Evolutionary conservation across 2,797 vertebrate genomes (phyloP).

Genomic region (Balearica regulorum): DNA sequence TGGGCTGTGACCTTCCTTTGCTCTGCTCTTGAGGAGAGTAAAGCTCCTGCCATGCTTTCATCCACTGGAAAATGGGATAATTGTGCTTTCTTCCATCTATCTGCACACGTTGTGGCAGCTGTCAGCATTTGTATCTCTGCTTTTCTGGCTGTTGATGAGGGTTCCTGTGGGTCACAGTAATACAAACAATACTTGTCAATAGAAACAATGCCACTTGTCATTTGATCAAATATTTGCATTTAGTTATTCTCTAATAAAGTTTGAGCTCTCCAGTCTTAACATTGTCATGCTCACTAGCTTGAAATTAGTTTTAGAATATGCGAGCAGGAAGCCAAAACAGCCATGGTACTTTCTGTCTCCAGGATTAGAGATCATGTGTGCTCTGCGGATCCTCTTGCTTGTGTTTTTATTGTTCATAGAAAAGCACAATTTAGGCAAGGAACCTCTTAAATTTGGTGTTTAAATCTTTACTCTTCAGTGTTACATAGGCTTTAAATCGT

Average conservation of each 20-base stretch:
- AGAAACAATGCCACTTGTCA: background rate
- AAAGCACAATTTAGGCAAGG: background rate
- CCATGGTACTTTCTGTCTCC: background rate
- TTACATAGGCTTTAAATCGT: background rate
- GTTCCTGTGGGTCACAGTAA: background rate
- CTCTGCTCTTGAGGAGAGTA: background rate
- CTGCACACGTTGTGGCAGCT: background rate
- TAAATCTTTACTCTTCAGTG: background rate
- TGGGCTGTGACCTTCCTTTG: background rate
- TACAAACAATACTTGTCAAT: constrained; percentile 13
- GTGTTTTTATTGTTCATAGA: background rate
- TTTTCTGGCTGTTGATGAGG: constrained; percentile 14
- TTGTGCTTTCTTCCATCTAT: constrained; percentile 18
- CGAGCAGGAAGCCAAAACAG: background rate
- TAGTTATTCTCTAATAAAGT: constrained; percentile 15
- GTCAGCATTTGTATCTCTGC: background rate
- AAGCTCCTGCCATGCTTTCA: background rate
- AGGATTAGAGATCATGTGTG: background rate
- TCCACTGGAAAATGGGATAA: background rate
- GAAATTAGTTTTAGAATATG: background rate
- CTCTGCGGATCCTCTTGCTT: background rate
- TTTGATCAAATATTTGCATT: constrained; percentile 22
- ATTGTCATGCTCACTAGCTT: background rate
- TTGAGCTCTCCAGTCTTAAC: background rate
- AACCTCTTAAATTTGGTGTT: background rate